A percentile compares a stretch with the other conserved stretches of the same genome.
phyloP scores from a whole-genome alignment of 2,113 vertebrate genomes.

The Ptychochromis oligacanthus region DNA sequence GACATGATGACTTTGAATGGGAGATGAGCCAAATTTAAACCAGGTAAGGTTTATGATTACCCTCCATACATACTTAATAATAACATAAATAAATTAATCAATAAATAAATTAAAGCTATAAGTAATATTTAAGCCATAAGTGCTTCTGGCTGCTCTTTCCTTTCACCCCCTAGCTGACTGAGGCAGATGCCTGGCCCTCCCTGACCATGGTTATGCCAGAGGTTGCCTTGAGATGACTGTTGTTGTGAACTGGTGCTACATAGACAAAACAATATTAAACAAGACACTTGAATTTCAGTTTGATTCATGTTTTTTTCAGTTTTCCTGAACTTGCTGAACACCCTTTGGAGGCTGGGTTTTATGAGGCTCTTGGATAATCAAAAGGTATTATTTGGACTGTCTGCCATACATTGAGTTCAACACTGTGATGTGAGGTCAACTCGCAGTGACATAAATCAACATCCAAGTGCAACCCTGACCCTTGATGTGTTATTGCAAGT shows the following conservation, averaged over 20 bases:
- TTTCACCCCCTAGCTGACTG: too few species aligned
- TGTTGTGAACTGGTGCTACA: background rate
- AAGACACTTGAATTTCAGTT: background rate
- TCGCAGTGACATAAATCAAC: constrained; percentile 32
- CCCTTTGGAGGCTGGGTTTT: background rate
- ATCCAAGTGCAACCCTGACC: background rate
- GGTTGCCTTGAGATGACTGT: background rate
- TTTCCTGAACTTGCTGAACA: background rate
- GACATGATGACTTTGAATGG: background rate
- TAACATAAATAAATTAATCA: too few species aligned
- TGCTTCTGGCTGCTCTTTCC: background rate
- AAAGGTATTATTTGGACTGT: background rate
- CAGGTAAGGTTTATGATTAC: background rate
- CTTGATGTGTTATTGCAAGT: constrained; percentile 15
- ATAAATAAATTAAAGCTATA: too few species aligned
- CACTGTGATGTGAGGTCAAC: background rate
- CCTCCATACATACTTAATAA: too few species aligned
- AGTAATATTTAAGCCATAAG: too few species aligned
- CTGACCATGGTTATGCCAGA: background rate
- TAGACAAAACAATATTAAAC: background rate
- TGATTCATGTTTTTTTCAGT: background rate
- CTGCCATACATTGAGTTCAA: background rate
- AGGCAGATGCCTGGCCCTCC: background rate
- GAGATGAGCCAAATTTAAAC: background rate
- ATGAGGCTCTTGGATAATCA: background rate